Evolutionary conservation across 2,888 invertebrate genomes (phyloP), one percentile per base, ranked within the genome.

Genomic region (Lasioglossum malachurum): DNA sequence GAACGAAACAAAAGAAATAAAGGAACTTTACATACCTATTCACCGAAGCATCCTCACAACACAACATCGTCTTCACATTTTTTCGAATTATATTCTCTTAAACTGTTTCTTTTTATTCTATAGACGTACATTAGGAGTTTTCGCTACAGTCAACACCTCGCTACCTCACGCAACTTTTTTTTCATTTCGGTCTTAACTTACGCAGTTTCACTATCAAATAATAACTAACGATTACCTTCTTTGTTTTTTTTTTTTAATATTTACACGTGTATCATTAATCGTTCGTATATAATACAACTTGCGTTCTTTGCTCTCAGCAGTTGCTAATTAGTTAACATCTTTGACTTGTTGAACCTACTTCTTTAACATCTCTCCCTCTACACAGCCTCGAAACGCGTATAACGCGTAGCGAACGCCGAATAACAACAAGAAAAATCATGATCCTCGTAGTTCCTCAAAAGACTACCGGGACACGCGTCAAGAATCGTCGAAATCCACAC

Each of bases 211-310:
- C 87, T 93, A 93, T 88, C 83, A 75, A 89, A 88, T 88, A 88
- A 87, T 88, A 90, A 88, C 86, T 91, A 92, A 90, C 85, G 86
- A 89, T 89, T 89, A 89, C 64, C 84, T 60, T n/a, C 57, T 57
- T n/a, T 12, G 3, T 57, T 57, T 76, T 78, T 72, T 57, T 44
- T 44, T 83, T 76, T 78, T 60, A 88, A 90, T 92, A 93, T 92
- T 82, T 93, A 92, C 92, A 92, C 53, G 86, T 88, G 75, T 89
- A 87, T 89, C 83, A 87, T 88, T 89, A 92, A 80, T 89, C 87
- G 83, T 57, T 90, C 86, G 77, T 87, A 89, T 92, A 92, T 89
- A 88, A 91, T 92, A 92, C 91, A 93, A 83, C 57, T 89, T 90
- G 75, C 85, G 76, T 79, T 78, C 71, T 74, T 78, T 71, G 82